Evolutionary conservation across 2,797 vertebrate genomes (phyloP).

Genomic region (Anabas testudineus): DNA sequence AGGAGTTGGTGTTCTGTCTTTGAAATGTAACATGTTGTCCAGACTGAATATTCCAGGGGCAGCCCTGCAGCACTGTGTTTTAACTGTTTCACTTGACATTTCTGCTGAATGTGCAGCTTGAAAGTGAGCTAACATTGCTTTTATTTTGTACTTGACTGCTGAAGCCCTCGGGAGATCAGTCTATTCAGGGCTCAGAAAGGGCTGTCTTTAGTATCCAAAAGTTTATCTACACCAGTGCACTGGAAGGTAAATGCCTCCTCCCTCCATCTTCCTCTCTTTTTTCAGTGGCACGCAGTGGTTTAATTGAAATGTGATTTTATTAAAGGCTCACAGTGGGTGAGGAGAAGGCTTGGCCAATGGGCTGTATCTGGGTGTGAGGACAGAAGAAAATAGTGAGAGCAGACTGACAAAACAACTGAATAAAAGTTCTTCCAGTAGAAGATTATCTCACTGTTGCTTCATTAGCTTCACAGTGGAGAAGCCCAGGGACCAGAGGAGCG

Average conservation of each 20-base stretch:
- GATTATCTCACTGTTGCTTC: conserved; percentile 24
- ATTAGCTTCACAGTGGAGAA: conserved; percentile 17
- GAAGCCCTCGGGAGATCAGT: conserved; percentile 23
- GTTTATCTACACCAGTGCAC: neutral
- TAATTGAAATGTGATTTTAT: conserved; percentile 7
- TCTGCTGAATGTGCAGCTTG: conserved; percentile 50
- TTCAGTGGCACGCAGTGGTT: neutral
- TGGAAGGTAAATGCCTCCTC: neutral
- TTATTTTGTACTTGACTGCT: conserved; percentile 30
- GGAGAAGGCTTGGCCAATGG: conserved; percentile 20
- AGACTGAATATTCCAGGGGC: too few relatives aligned
- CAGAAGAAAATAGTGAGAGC: neutral
- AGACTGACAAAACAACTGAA: too few relatives aligned
- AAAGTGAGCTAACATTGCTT: conserved; percentile 17
- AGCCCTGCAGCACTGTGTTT: neutral
- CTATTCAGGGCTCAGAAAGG: conserved; percentile 1
- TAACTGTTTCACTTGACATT: conserved; percentile 31
- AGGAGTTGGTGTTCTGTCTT: too few relatives aligned
- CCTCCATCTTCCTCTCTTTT: neutral
- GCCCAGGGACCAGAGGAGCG: neutral
- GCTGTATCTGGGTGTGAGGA: neutral
- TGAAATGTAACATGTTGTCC: too few relatives aligned
- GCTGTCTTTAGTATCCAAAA: conserved; percentile 11
- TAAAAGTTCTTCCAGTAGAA: neutral
- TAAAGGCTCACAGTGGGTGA: conserved; percentile 5